Base-by-base conservation (phyloP, 1,140 invertebrate genomes). In the Lepidotrigona ventralis region DNA sequence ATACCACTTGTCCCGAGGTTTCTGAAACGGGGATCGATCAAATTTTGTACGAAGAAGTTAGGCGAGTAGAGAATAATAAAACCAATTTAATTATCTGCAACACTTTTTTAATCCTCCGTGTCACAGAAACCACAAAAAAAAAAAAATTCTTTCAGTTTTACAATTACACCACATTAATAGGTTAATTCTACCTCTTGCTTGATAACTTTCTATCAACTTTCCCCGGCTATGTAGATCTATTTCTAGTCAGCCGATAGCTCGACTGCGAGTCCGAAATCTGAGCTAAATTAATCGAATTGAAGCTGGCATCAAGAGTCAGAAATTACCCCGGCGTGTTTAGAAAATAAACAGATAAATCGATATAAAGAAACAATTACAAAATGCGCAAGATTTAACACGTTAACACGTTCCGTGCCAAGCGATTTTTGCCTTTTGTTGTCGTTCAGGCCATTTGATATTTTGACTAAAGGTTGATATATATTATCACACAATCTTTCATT, bases 181-280 rank as follows among this genome's bases (percentile, higher is more conserved):
- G 21, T 14, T 39, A 69, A 69, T 23, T 23, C 4, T 46, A 6
- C n/a, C 68, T 14, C 5, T 26, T 2, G 33, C 56, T 58, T 58
- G 39, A 69, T 46, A 23, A 69, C 29, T 69, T 69, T 46, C 68
- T 21, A 69, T 69, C 21, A 19, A 46, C 68, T 69, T 69, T 69
- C 68, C 46, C 68, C 29, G 19, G 56, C 11, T 58, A 12, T 33
- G 23, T 12, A 23, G 33, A 69, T 69, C 21, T 46, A 46, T n/a
- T 29, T 8, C 68, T 33, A 33, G 29, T 4, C 17, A 33, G 19
- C 29, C 17, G 17, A 17, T 33, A 21, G 3, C 39, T 39, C 12
- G 6, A 39, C 39, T 39, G 19, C 46, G 21, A 1, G n/a, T n/a
- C n/a, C n/a, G n/a, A 46, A 46, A n/a, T 69, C 33, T 12, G 9